A percentile compares a stretch with the other conserved stretches of the same genome.
Conservation (phyloP, 2,888 invertebrate genomes). For the Electrophaes corylata region DNA sequence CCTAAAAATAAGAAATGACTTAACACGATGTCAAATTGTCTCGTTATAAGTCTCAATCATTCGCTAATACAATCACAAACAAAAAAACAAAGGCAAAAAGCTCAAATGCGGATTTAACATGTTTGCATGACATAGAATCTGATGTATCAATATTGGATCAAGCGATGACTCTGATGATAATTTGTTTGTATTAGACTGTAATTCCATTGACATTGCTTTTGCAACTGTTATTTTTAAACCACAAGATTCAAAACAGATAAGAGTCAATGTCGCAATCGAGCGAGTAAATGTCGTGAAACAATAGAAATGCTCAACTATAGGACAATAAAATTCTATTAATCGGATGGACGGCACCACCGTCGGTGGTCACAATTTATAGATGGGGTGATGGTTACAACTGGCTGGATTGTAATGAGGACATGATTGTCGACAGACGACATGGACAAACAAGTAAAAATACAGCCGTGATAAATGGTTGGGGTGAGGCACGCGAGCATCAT, state of each 20-base stretch:
- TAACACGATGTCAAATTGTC: constrained; percentile 75
- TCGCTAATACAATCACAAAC: constrained; percentile 78
- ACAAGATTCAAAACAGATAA: constrained; percentile 14
- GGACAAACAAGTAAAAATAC: constrained; percentile 78
- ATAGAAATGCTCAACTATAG: constrained; percentile 29
- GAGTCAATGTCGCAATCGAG: constrained; percentile 16
- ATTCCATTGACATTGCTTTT: constrained; percentile 33
- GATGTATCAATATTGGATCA: constrained; percentile 70
- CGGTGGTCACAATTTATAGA: constrained; percentile 80
- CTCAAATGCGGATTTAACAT: constrained; percentile 77
- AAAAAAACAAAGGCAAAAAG: constrained; percentile 69
- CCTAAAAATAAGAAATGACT: constrained; percentile 78
- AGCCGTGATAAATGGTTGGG: constrained; percentile 73
- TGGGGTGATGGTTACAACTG: constrained; percentile 69
- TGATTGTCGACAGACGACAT: constrained; percentile 79
- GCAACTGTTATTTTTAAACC: constrained; percentile 30
- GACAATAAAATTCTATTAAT: constrained; percentile 74
- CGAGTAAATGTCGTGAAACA: constrained; percentile 22
- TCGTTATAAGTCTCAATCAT: constrained; percentile 78
- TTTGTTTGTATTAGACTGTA: constrained; percentile 46
- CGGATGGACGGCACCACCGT: constrained; percentile 69
- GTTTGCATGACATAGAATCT: constrained; percentile 69
- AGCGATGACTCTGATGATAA: constrained; percentile 53
- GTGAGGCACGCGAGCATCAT: constrained; percentile 71
- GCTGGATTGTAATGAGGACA: constrained; percentile 79